A percentile compares a stretch with the other conserved stretches of the same genome.
phyloP scores from a whole-genome alignment of 1,140 invertebrate species.

The Bombyx mandarina region DNA sequence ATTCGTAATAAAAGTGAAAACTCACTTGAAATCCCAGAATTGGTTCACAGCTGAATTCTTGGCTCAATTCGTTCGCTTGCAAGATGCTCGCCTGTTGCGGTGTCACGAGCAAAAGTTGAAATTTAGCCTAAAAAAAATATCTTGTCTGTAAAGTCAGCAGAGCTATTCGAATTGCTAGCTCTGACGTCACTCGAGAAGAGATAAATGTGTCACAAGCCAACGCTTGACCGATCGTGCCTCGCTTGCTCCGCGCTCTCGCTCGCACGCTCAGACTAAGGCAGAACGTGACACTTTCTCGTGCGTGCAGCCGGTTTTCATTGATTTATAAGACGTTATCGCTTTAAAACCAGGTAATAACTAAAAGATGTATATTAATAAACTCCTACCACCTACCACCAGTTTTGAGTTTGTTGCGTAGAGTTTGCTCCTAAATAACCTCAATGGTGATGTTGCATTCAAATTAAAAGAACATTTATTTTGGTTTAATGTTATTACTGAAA shows the following conservation, averaged over 20 bases:
- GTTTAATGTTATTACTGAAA: background rate
- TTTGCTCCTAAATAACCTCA: background rate
- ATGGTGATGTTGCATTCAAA: background rate
- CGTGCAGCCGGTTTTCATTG: too few relatives aligned
- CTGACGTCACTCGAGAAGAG: too few relatives aligned
- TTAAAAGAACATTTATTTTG: background rate
- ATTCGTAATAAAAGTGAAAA: background rate
- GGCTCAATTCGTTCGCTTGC: constrained; percentile 80
- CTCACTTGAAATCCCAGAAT: constrained; percentile 69
- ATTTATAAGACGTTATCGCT: too few relatives aligned
- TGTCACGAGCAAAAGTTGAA: constrained; percentile 72
- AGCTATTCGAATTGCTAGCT: too few relatives aligned
- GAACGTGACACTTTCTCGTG: too few relatives aligned
- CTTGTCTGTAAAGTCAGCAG: background rate
- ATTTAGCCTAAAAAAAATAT: constrained; percentile 34
- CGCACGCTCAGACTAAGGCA: too few relatives aligned
- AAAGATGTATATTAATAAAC: too few relatives aligned
- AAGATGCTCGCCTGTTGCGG: constrained; percentile 74
- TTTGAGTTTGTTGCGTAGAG: background rate
- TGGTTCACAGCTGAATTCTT: constrained; percentile 74
- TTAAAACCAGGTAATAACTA: too few relatives aligned
- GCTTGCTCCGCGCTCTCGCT: too few relatives aligned
- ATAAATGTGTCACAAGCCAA: too few relatives aligned
- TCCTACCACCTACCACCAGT: too few relatives aligned
- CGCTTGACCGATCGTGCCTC: too few relatives aligned